phyloP scores from a whole-genome alignment of 1,140 invertebrate species.

The Eriocheir sinensis region DNA sequence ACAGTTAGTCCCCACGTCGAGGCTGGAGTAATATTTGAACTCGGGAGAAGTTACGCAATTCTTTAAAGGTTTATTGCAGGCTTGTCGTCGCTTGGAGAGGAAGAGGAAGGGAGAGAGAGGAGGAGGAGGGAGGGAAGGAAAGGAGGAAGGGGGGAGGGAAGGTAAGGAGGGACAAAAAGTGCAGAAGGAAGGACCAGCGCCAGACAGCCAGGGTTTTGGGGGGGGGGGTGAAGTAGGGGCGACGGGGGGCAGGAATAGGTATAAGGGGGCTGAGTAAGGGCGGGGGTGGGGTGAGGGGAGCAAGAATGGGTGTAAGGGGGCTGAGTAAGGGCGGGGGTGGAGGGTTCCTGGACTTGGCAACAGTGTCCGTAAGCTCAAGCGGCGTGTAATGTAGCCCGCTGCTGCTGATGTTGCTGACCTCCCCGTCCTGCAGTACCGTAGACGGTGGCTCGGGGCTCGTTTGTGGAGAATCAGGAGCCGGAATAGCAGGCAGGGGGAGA shows the following conservation, averaged over 20 bases:
- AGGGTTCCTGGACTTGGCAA: not conserved
- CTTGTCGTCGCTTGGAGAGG: not conserved
- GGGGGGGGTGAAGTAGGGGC: too few relatives aligned
- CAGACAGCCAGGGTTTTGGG: too few relatives aligned
- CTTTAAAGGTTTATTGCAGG: slow-evolving; percentile 24
- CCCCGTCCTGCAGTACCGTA: not conserved
- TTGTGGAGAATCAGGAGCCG: not conserved
- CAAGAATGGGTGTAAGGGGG: not conserved
- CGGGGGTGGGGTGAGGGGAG: too few relatives aligned
- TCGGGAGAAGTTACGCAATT: not conserved
- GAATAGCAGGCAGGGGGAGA: too few relatives aligned
- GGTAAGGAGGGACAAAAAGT: too few relatives aligned
- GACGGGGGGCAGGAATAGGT: not conserved
- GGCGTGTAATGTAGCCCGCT: too few relatives aligned
- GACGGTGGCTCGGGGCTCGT: not conserved
- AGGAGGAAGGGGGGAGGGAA: not conserved
- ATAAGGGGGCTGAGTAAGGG: not conserved
- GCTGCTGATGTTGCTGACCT: not conserved
- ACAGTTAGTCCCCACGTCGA: too few relatives aligned
- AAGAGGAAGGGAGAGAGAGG: not conserved
- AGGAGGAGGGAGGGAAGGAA: not conserved
- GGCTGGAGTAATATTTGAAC: not conserved
- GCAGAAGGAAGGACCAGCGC: too few relatives aligned
- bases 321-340: not conserved
- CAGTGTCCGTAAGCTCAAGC: too few relatives aligned